Conservation (phyloP, 2,888 invertebrate species). For the Reticulitermes lucifugus region DNA sequence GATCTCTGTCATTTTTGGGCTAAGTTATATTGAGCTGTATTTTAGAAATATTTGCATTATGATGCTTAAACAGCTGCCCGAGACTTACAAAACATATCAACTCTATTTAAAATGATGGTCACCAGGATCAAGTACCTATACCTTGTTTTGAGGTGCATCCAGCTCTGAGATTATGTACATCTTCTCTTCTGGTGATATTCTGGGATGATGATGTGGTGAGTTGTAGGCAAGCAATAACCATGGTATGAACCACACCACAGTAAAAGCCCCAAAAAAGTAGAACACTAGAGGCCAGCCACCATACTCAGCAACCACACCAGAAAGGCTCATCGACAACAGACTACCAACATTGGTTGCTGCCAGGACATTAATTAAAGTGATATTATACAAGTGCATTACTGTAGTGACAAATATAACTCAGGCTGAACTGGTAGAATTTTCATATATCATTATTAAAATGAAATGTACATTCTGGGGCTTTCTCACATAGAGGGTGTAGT, state of each 20-base stretch:
- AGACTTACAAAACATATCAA: too few relatives aligned
- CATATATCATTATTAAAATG: too few relatives aligned
- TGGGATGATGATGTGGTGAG: not conserved
- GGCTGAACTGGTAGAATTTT: too few relatives aligned
- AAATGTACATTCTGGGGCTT: too few relatives aligned
- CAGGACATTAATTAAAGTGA: too few relatives aligned
- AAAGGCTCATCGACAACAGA: conserved; percentile 43
- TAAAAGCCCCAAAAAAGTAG: conserved; percentile 56
- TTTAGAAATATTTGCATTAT: too few relatives aligned
- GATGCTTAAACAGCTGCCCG: too few relatives aligned
- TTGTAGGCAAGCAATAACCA: conserved; percentile 65
- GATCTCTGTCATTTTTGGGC: too few relatives aligned
- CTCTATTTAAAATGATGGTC: too few relatives aligned
- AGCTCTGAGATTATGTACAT: not conserved
- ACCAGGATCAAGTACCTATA: too few relatives aligned
- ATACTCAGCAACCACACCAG: conserved; percentile 42
- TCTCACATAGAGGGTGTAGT: too few relatives aligned
- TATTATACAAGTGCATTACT: not conserved
- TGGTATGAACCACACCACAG: conserved; percentile 63
- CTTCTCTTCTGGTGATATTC: conserved; percentile 5
- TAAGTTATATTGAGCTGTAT: too few relatives aligned
- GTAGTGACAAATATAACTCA: not conserved
- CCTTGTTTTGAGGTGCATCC: not conserved
- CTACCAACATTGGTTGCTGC: conserved; percentile 34
- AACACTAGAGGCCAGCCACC: conserved; percentile 46